Base-by-base conservation (phyloP, 2,113 vertebrate species). In the Anhinga anhinga region DNA sequence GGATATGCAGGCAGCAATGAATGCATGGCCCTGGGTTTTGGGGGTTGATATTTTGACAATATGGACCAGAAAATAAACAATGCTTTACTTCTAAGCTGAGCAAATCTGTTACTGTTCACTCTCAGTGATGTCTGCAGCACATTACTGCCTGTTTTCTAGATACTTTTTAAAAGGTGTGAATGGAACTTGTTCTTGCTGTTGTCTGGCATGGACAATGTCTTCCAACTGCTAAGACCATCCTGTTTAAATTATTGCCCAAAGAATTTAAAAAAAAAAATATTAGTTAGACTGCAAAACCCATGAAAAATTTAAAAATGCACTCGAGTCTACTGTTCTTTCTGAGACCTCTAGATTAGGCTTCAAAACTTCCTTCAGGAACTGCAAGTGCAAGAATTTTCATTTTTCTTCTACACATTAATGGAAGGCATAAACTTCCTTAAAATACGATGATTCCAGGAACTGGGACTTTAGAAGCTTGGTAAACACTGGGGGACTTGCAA, bases 181-280 rank as follows among this genome's bases (percentile, higher is more conserved):
- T 59, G 23, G 32, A 82, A 44, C 23, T 17, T 76, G 5, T 30
- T 66, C 0, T 0, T 76, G n/a, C n/a, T 71, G 12, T 23, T 69
- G 16, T 53, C 65, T 45, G 21, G 11, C 29, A 25, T 32, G 22
- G 58, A 27, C n/a, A 65, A 7, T 27, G 10, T 36, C 42, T 58
- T 44, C 7, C 21, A 47, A 38, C 8, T 88, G 15, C 38, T 34
- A 63, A 38, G 32, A 71, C 11, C 59, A 14, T 59, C 47, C 15
- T 45, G 10, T 83, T 77, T 29, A 59, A 73, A 77, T 47, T 53
- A 38, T 4, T 36, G 10, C 29, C 25, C 42, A 25, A 79, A 58
- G 1, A 71, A 14, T 27, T 59, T 11, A 10, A 21, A 0, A 10
- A 0, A 0, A 9, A 36, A 59, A n/a, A 7, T 1, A 15, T 5